Conservation (phyloP, 2,113 vertebrate species). For the Echinops telfairi region DNA sequence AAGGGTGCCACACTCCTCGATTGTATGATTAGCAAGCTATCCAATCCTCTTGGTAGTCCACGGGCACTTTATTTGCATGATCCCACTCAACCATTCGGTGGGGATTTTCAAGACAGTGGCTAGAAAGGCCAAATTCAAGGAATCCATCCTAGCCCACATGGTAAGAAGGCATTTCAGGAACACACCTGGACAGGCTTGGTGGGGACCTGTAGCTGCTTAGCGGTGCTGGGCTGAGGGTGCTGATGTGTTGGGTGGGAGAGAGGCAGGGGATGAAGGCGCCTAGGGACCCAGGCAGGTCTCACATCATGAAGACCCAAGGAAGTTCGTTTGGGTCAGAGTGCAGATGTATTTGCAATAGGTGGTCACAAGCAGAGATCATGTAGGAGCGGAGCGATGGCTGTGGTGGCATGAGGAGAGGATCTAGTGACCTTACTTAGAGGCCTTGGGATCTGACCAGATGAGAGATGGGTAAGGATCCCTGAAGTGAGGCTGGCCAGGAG, state of each 20-base stretch:
- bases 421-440: background rate
- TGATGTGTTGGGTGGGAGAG: background rate
- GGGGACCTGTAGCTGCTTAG: background rate
- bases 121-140: no score
- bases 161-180: background rate
- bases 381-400: background rate
- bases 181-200: background rate
- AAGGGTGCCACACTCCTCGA: no score
- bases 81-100: no score
- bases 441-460: background rate
- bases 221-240: no score
- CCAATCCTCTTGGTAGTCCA: no score
- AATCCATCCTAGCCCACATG: no score
- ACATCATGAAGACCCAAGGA: background rate
- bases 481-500: background rate
- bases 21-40: no score
- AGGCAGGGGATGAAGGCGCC: no score
- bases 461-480: background rate
- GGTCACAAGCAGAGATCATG: accelerated
- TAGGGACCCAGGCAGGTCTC: background rate
- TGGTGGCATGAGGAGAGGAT: background rate
- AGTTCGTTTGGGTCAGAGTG: background rate
- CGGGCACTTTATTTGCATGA: no score
- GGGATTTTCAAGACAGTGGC: no score
- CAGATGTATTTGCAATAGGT: background rate